Evolutionary conservation across 2,113 vertebrate genomes (phyloP).

Genomic region (Melanotaenia duboulayi): DNA sequence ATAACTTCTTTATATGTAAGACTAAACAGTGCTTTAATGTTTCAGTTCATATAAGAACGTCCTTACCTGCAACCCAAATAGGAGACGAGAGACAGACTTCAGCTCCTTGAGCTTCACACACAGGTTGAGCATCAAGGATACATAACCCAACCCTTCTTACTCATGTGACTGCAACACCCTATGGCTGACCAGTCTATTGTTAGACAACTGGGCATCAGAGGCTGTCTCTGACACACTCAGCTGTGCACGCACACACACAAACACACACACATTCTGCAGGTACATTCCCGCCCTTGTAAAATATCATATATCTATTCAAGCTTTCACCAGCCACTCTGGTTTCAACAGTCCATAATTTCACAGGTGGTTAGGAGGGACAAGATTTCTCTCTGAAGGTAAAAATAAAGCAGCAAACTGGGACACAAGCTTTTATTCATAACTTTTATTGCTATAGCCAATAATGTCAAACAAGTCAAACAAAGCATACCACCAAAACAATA

Average conservation of each 20-base stretch:
- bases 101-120: conserved; percentile 56
- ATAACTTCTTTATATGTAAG: background rate
- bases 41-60: background rate
- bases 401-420: conserved; percentile 11
- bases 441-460: conserved; percentile 90
- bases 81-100: conserved; percentile 43
- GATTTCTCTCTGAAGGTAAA: background rate
- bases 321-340: conserved; percentile 42
- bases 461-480: conserved; percentile 79
- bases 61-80: conserved; percentile 70
- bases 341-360: conserved; percentile 39
- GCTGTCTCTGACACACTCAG: conserved; percentile 7
- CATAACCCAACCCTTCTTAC: conserved; percentile 64
- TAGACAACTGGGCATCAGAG: conserved; percentile 58
- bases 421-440: background rate
- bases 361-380: conserved; percentile 6
- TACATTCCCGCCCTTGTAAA: conserved; percentile 23
- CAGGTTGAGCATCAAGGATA: conserved; percentile 73
- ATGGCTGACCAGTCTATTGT: conserved; percentile 78
- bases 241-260: conserved; percentile 14
- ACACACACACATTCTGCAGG: conserved; percentile 23
- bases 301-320: conserved; percentile 27
- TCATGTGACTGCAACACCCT: conserved; percentile 77
- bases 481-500: conserved; percentile 51
- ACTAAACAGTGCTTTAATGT: background rate